A percentile compares a stretch with the other conserved stretches of the same genome.
These are phyloP conservation scores for Eulemur albifrons DNA, from an alignment of 2,797 vertebrate species.

Conservation along the genomic window DNA sequence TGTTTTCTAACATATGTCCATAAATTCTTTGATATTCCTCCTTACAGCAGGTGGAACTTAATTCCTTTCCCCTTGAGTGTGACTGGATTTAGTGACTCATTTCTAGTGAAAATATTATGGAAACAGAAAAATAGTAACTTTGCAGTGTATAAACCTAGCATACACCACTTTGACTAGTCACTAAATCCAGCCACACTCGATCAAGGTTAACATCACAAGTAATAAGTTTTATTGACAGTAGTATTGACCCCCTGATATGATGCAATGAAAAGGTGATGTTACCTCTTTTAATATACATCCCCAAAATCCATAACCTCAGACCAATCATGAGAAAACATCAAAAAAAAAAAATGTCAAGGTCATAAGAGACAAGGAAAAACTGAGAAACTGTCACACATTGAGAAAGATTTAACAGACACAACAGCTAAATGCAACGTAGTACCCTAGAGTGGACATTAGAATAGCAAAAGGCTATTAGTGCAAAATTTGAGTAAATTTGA, in stretches of 20 bases:
- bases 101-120: background rate
- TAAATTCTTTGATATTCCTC: background rate
- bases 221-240: background rate
- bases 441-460: background rate
- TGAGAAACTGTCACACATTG: background rate
- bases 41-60: background rate
- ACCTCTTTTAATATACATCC: background rate
- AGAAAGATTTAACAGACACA: background rate
- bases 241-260: background rate
- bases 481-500: background rate
- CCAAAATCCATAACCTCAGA: background rate
- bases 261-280: background rate
- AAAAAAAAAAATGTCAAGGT: background rate
- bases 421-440: background rate
- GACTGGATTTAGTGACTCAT: background rate
- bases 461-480: background rate
- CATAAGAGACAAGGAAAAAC: background rate
- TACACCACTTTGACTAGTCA: background rate
- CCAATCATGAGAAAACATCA: conserved; percentile 16
- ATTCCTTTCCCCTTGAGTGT: background rate
- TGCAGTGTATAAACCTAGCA: background rate
- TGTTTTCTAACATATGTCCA: background rate
- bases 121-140: background rate
- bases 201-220: background rate
- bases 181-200: background rate